Evolutionary conservation across 1,140 invertebrate genomes (phyloP).

Genomic region (Venturia canescens): DNA sequence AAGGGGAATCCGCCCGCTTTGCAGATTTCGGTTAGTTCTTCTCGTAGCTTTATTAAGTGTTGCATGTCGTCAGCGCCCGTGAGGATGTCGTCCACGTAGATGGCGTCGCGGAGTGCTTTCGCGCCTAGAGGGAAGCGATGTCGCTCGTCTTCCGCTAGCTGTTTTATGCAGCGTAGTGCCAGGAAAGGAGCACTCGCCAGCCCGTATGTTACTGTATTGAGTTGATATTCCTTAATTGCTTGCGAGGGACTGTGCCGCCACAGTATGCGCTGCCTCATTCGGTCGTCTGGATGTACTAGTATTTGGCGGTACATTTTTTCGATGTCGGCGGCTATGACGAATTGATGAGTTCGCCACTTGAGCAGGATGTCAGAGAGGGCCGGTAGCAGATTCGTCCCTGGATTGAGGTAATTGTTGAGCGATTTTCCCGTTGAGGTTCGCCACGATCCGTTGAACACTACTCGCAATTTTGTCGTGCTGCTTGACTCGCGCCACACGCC

Average conservation of each 20-base stretch:
- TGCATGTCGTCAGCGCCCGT: constrained; percentile 63
- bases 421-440: constrained; percentile 61
- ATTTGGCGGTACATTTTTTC: constrained; percentile 61
- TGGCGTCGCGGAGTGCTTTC: constrained; percentile 59
- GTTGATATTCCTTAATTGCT: neutral
- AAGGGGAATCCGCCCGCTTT: constrained; percentile 54
- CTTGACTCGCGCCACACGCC: constrained; percentile 57
- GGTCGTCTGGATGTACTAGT: constrained; percentile 57
- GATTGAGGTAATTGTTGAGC: constrained; percentile 59
- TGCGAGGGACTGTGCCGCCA: constrained; percentile 43
- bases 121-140: constrained; percentile 55
- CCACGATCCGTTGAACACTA: constrained; percentile 69
- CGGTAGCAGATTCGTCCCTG: constrained; percentile 34
- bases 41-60: constrained; percentile 55
- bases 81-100: constrained; percentile 75
- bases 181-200: constrained; percentile 59
- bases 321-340: constrained; percentile 34
- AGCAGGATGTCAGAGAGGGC: constrained; percentile 26
- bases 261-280: constrained; percentile 60
- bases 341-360: constrained; percentile 10
- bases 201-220: constrained; percentile 40
- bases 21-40: constrained; percentile 54
- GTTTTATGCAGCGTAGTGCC: constrained; percentile 50
- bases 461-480: constrained; percentile 61
- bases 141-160: constrained; percentile 39